A percentile compares a stretch with the other conserved stretches of the same genome.
These are phyloP conservation scores for Chaenocephalus aceratus DNA, from an alignment of 2,113 vertebrate species.

Conservation along the genomic window DNA sequence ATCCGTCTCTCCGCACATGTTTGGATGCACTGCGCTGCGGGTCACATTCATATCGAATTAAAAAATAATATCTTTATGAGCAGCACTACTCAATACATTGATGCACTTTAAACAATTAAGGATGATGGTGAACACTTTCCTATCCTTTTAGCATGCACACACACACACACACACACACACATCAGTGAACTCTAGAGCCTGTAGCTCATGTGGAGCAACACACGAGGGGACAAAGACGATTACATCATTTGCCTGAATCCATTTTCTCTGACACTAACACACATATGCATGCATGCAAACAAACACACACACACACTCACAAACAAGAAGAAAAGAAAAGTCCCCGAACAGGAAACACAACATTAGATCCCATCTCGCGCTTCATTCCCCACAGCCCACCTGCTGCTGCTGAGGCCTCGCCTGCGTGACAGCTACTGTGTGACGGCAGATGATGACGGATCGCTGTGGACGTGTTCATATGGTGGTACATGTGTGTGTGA, in stretches of 20 bases:
- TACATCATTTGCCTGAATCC: slow-evolving; percentile 59
- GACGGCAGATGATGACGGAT: slow-evolving; percentile 50
- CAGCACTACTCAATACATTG: neutral
- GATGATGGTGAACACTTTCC: slow-evolving; percentile 23
- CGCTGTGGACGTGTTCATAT: slow-evolving; percentile 1
- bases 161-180: neutral
- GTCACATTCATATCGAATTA: neutral
- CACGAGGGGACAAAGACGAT: slow-evolving; percentile 48
- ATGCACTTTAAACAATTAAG: slow-evolving; percentile 65
- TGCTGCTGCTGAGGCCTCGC: slow-evolving; percentile 38
- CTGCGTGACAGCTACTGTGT: slow-evolving; percentile 26
- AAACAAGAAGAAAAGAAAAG: neutral
- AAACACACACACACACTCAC: neutral
- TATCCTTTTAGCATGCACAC: slow-evolving; percentile 20
- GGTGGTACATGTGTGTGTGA: neutral
- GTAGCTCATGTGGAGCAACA: slow-evolving; percentile 45
- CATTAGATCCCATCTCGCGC: slow-evolving; percentile 32
- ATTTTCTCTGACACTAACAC: slow-evolving; percentile 37
- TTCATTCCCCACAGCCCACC: slow-evolving; percentile 57
- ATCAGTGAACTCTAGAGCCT: slow-evolving; percentile 28
- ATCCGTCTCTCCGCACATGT: slow-evolving; percentile 3
- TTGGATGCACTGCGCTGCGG: neutral
- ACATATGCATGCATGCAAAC: slow-evolving; percentile 18
- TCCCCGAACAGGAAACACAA: slow-evolving; percentile 1
- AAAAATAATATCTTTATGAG: neutral